phyloP scores from a whole-genome alignment of 2,113 vertebrate species.

The Neolamprologus brichardi region DNA sequence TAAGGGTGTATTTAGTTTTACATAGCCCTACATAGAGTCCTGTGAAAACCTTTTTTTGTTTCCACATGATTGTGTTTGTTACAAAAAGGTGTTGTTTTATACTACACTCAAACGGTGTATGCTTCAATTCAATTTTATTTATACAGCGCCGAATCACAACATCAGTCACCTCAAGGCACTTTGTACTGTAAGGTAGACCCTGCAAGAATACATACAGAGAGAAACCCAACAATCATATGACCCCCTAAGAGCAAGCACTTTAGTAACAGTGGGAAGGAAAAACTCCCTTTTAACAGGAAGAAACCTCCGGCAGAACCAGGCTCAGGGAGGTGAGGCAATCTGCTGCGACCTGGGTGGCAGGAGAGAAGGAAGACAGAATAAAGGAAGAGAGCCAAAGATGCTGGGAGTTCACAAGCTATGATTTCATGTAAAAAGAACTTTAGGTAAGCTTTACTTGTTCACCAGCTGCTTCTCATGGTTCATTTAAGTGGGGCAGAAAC shows the following conservation, averaged over 20 bases:
- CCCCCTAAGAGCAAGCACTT: neutral
- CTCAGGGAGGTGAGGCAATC: rapidly evolving
- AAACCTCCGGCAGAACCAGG: neutral
- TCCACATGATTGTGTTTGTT: neutral
- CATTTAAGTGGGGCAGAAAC: neutral
- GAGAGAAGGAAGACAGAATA: neutral
- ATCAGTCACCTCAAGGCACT: neutral
- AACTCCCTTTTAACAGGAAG: neutral
- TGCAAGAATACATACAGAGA: neutral
- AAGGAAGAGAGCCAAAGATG: neutral
- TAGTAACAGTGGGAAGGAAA: neutral
- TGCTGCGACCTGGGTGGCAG: neutral
- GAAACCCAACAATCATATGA: neutral
- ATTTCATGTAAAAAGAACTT: neutral
- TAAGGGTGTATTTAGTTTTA: neutral
- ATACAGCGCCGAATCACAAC: rapidly evolving
- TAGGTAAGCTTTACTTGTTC: neutral
- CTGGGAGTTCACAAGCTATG: neutral
- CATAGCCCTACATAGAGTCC: neutral
- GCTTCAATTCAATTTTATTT: neutral
- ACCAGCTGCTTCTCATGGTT: rapidly evolving
- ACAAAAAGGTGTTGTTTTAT: neutral
- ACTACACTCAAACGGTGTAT: neutral
- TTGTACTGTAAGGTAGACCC: neutral
- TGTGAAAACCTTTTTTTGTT: neutral